Percentiles rank a stretch among this genome's conserved stretches.
These are phyloP conservation scores for Protophormia terraenovae DNA, from an alignment of 2,888 invertebrate species.

Conservation along the genomic window DNA sequence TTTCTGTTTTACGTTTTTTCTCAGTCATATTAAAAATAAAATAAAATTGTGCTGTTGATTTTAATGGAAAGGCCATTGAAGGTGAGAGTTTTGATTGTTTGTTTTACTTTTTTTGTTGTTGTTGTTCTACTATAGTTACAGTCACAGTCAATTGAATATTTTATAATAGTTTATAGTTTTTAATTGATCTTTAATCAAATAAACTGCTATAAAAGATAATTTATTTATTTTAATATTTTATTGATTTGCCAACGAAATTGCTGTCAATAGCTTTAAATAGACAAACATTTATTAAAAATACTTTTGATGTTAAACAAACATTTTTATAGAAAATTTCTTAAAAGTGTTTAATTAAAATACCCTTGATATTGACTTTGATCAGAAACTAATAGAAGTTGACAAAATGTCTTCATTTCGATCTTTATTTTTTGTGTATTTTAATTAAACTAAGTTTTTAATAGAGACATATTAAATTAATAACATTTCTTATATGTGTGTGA, in stretches of 20 bases:
- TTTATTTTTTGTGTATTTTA: no score
- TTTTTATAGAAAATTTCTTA: background rate
- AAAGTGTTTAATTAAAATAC: conserved; percentile 1
- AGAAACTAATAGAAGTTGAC: background rate
- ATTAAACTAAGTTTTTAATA: no score
- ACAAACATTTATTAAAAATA: background rate
- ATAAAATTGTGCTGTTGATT: background rate
- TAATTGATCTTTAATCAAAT: conserved; percentile 39
- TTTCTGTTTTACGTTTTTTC: background rate
- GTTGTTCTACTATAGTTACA: background rate
- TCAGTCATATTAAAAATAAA: background rate
- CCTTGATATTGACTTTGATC: background rate
- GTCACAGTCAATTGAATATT: conserved; percentile 37
- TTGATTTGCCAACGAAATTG: background rate
- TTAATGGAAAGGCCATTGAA: conserved; percentile 17
- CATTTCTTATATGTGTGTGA: no score
- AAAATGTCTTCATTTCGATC: no score
- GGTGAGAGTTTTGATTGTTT: background rate
- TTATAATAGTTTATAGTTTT: conserved; percentile 14
- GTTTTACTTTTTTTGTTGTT: background rate
- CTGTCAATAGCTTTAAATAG: background rate
- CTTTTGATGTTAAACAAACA: background rate
- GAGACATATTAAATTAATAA: no score
- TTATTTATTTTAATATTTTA: background rate
- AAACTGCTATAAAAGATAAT: background rate